Conservation (phyloP, 2,888 invertebrate species). For the Cyclophora punctaria region DNA sequence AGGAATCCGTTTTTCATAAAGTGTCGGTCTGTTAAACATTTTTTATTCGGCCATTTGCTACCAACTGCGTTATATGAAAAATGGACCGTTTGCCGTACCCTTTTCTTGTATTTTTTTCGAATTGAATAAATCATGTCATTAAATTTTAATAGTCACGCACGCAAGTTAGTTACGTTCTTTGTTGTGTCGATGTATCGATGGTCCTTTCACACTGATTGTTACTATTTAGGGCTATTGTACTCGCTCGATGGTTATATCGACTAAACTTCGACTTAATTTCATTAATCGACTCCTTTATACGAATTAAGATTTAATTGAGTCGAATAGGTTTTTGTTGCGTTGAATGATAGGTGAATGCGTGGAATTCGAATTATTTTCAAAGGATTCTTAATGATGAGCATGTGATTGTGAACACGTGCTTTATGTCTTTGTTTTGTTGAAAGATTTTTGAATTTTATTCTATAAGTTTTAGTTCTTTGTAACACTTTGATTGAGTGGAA, state of each 20-base stretch:
- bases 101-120: slow-evolving; percentile 63
- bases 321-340: slow-evolving; percentile 48
- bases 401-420: slow-evolving; percentile 54
- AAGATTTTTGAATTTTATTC: too few species aligned
- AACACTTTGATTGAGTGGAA: too few species aligned
- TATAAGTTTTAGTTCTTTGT: too few species aligned
- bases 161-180: slow-evolving; percentile 70
- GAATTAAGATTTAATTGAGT: slow-evolving; percentile 75
- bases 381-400: slow-evolving; percentile 58
- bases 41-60: slow-evolving; percentile 75
- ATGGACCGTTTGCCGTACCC: slow-evolving; percentile 73
- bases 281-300: slow-evolving; percentile 72
- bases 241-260: slow-evolving; percentile 59
- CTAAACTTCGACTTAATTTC: slow-evolving; percentile 74
- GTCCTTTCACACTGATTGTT: slow-evolving; percentile 67
- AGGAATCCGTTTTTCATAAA: slow-evolving; percentile 70
- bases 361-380: slow-evolving; percentile 60
- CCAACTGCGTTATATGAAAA: slow-evolving; percentile 75
- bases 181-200: slow-evolving; percentile 53
- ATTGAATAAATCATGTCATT: slow-evolving; percentile 73
- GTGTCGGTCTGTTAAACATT: slow-evolving; percentile 72
- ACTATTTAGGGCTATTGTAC: slow-evolving; percentile 67
- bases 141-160: slow-evolving; percentile 74
- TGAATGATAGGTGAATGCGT: slow-evolving; percentile 41
- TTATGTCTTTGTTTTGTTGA: slow-evolving; percentile 23